A percentile compares a stretch with the other conserved stretches of the same genome.
Evolutionary conservation across 2,888 invertebrate genomes (phyloP).

Genomic region (Parelbella ahira): DNA sequence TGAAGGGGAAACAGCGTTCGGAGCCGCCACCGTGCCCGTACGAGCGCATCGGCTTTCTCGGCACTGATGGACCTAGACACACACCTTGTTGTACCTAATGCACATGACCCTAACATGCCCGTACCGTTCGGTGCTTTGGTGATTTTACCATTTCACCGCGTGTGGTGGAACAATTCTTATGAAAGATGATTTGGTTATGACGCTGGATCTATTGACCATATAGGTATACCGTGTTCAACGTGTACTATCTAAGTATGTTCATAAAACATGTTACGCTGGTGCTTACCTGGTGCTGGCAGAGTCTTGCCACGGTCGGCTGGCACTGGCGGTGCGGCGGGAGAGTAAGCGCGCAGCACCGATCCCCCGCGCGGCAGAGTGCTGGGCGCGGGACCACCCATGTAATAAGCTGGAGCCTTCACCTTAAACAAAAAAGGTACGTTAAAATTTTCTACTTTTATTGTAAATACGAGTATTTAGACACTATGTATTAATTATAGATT

Average conservation of each 20-base stretch:
- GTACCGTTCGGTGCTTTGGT: slow-evolving; percentile 6
- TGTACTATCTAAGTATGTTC: no score
- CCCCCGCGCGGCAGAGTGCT: slow-evolving; percentile 85
- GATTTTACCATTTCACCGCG: slow-evolving; percentile 10
- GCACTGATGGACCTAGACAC: slow-evolving; percentile 61
- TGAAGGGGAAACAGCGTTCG: slow-evolving; percentile 63
- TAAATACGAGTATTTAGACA: no score
- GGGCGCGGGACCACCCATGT: slow-evolving; percentile 82
- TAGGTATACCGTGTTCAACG: no score
- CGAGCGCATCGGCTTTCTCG: slow-evolving; percentile 62
- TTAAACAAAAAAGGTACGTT: slow-evolving; percentile 33
- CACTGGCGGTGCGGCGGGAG: slow-evolving; percentile 80
- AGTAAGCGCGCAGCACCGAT: slow-evolving; percentile 83
- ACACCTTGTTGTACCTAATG: slow-evolving; percentile 45
- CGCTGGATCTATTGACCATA: no score
- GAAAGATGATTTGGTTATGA: no score
- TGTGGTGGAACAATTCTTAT: no score
- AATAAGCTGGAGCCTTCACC: slow-evolving; percentile 84
- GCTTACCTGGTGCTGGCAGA: slow-evolving; percentile 50
- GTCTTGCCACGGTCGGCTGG: slow-evolving; percentile 81
- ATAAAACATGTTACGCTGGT: no score
- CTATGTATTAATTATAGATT: no score
- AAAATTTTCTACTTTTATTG: no score
- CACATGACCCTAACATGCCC: slow-evolving; percentile 16
- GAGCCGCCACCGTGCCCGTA: slow-evolving; percentile 61